Evolutionary conservation across 2,113 vertebrate species (phyloP).

Genomic region (Stigmatopora argus): DNA sequence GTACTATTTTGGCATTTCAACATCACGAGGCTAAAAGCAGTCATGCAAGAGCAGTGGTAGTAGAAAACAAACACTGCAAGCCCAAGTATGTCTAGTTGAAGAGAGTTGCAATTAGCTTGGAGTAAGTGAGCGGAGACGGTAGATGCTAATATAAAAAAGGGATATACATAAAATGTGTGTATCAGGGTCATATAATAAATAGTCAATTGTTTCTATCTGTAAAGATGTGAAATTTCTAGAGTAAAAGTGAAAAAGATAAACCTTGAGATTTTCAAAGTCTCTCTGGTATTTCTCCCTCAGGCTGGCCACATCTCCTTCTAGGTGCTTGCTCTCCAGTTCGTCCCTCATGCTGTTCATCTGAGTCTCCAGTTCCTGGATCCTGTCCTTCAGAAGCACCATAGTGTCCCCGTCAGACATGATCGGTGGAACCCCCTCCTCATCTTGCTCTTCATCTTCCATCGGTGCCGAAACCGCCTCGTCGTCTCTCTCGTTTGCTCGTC

Average conservation of each 20-base stretch:
- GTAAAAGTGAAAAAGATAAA: conserved; percentile 62
- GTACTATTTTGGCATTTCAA: conserved; percentile 6
- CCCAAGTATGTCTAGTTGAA: conserved; percentile 39
- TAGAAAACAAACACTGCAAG: conserved; percentile 27
- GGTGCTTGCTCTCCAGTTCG: conserved; percentile 84
- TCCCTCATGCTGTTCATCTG: conserved; percentile 88
- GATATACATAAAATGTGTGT: background rate
- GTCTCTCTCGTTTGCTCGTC: conserved; percentile 51
- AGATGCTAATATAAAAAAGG: background rate
- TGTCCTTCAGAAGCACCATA: conserved; percentile 76
- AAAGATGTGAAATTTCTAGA: too few species aligned
- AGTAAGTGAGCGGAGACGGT: conserved; percentile 4
- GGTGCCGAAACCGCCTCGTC: background rate
- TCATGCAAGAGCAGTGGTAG: conserved; percentile 38
- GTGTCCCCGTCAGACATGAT: conserved; percentile 61
- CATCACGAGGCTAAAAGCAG: conserved; percentile 9
- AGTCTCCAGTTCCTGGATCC: conserved; percentile 87
- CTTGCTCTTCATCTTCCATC: conserved; percentile 42
- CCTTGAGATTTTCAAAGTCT: conserved; percentile 98
- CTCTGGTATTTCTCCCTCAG: conserved; percentile 93
- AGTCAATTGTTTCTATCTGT: too few species aligned
- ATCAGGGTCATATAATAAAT: too few species aligned
- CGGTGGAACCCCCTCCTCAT: conserved; percentile 19
- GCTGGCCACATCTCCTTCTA: conserved; percentile 75
- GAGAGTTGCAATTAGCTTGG: conserved; percentile 12